These are phyloP conservation scores for Macropus fuliginosus DNA, from an alignment of 2,797 vertebrate genomes.

Conservation along the genomic window DNA sequence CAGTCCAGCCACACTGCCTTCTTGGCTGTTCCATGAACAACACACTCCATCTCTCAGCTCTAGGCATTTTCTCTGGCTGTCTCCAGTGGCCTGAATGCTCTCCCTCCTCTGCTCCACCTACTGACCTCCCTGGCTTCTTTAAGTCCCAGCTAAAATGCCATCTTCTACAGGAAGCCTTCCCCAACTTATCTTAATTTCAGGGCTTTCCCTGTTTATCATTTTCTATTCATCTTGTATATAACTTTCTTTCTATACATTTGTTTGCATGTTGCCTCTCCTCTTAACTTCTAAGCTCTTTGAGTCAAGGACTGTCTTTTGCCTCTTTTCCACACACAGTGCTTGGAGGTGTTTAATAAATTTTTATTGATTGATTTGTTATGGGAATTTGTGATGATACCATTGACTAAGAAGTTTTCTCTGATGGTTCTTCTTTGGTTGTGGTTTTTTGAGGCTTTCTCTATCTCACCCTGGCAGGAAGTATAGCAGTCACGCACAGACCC, in stretches of 20 bases:
- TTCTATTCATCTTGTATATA: background rate
- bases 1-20: background rate
- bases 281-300: background rate
- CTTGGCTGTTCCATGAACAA: background rate
- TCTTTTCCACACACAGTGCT: background rate
- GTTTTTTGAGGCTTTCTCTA: background rate
- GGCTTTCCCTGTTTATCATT: background rate
- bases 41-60: background rate
- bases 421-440: background rate
- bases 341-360: background rate
- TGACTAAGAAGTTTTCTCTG: background rate
- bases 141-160: background rate
- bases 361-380: background rate
- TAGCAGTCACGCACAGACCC: background rate
- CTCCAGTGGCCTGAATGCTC: background rate
- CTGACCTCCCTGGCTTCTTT: background rate
- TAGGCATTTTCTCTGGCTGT: background rate
- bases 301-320: background rate
- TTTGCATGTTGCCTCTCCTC: background rate
- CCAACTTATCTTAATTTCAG: background rate
- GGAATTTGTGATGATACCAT: background rate
- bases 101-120: background rate
- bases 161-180: background rate
- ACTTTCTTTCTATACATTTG: background rate
- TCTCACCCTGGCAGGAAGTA: background rate